Percentiles rank a stretch among this genome's conserved stretches.
phyloP scores from a whole-genome alignment of 2,797 vertebrate species.

The Otolemur crassicaudatus region DNA sequence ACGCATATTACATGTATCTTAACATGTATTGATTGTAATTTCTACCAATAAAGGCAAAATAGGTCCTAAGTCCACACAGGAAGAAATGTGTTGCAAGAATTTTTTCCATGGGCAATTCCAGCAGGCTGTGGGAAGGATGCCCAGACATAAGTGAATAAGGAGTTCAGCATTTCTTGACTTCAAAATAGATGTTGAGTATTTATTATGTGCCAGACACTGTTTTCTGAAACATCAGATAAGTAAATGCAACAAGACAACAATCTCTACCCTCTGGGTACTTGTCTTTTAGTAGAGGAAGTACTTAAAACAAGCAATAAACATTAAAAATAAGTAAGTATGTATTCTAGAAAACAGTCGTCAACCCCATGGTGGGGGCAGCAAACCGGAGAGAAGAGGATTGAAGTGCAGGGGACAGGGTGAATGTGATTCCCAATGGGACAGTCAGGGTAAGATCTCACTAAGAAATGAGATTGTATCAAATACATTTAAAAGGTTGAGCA shows the following conservation, averaged over 20 bases:
- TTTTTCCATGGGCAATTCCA: background rate
- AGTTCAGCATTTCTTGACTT: background rate
- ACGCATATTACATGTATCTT: background rate
- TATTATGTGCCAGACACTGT: background rate
- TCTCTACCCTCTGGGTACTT: background rate
- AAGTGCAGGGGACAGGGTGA: accelerated
- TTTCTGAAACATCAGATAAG: background rate
- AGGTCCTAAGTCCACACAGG: background rate
- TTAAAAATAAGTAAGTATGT: background rate
- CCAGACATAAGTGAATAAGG: background rate
- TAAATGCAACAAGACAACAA: background rate
- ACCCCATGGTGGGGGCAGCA: accelerated
- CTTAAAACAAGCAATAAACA: background rate
- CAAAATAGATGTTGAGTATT: background rate
- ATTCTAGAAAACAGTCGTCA: background rate
- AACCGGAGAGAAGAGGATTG: background rate
- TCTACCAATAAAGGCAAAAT: constrained; percentile 46
- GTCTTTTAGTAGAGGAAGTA: background rate
- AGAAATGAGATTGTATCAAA: background rate
- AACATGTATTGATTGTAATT: background rate
- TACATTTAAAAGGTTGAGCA: background rate
- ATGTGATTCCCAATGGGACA: background rate
- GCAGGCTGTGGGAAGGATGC: background rate
- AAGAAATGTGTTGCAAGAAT: constrained; percentile 29
- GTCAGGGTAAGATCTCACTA: background rate